Base-by-base conservation (phyloP, 2,797 vertebrate species). In the Lithobates pipiens region DNA sequence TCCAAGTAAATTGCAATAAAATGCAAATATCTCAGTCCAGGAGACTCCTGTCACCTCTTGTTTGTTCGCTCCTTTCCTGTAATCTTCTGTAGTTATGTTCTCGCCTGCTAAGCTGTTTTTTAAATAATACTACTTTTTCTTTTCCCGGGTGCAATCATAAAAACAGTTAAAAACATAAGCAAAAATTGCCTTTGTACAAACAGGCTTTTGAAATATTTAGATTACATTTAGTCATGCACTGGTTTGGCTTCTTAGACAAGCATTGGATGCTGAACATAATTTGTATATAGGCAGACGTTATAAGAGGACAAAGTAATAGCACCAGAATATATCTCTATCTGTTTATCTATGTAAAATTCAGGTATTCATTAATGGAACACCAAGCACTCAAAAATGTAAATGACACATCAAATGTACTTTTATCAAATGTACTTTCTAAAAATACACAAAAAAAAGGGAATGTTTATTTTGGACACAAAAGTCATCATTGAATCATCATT, bases 1-100 rank as follows among this genome's bases (percentile, higher is more conserved):
- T 76, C 76, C 69, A 57, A 84, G 76, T 87, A 87, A 87, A 87
- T 77, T 84, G 81, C 81, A 84, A 74, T 84, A 84, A 84, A 76
- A 87, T 87, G 81, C 86, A 87, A 87, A 87, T 84, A 87, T 42
- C 23, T n/a, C 54, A 63, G 68, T 73, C 69, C 18, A 32, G 54
- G 69, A 79, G 81, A 87, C 71, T 79, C 81, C 50, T 83, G 81
- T 87, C 81, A 87, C 76, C 71, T 80, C 71, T 79, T 83, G 63
- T 87, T 87, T 87, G 71, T 44, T 83, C 61, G 15, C 74, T 83
- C 67, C 76, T 65, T 82, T 86, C 36, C 69, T 68, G 3, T 83
- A 80, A 80, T 87, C 76, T 79, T 76, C 61, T 16, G 63, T 87
- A 83, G 77, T 84, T 75, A 69, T 80, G 54, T 44, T 61, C 34